phyloP scores from a whole-genome alignment of 2,113 vertebrate genomes.

The Grammomys surdaster region DNA sequence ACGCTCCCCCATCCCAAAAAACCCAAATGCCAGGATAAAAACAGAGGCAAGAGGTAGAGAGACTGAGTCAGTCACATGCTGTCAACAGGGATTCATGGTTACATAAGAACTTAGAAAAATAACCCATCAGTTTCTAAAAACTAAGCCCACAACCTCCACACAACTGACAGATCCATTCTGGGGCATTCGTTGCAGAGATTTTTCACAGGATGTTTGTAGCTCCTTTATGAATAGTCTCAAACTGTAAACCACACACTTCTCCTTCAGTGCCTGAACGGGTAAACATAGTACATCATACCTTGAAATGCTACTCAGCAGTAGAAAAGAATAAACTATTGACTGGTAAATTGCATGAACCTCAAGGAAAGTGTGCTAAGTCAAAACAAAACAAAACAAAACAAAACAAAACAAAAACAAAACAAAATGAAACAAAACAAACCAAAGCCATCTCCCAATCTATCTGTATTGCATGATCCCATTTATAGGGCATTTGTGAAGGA shows the following conservation, averaged over 20 bases:
- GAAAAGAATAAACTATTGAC: background rate
- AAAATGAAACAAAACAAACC: no score
- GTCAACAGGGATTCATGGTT: background rate
- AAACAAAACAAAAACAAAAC: no score
- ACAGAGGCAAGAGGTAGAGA: constrained; percentile 23
- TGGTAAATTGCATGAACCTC: background rate
- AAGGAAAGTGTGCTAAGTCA: constrained; percentile 42
- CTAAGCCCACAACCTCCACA: background rate
- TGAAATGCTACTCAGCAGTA: background rate
- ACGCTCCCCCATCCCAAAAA: no score
- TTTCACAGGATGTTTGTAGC: background rate
- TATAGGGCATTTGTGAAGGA: constrained; percentile 2
- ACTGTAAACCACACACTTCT: background rate
- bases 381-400: no score
- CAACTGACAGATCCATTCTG: background rate
- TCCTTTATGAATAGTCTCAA: constrained; percentile 5
- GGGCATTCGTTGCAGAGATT: constrained; percentile 4
- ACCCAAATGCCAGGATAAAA: background rate
- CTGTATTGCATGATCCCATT: background rate
- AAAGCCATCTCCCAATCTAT: background rate
- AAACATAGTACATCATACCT: background rate
- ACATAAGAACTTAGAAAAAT: background rate
- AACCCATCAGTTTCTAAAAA: constrained; percentile 24
- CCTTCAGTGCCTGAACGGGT: background rate
- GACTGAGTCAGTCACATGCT: background rate